Percentiles rank a stretch among this genome's conserved stretches.
phyloP scores from a whole-genome alignment of 1,140 invertebrate genomes.

The Papilio polytes region DNA sequence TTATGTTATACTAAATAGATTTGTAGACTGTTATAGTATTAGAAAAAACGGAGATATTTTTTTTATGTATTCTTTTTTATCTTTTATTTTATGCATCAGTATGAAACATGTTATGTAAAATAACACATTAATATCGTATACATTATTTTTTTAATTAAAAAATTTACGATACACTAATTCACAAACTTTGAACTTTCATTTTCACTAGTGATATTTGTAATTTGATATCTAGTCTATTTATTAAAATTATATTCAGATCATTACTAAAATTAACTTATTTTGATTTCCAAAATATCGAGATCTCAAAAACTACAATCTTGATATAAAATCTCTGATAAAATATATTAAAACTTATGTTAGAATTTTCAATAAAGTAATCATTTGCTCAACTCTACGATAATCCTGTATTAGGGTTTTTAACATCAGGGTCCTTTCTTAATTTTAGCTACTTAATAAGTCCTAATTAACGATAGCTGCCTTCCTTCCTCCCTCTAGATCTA shows the following conservation, averaged over 20 bases:
- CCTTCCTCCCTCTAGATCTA: too few species aligned
- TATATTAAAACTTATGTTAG: too few species aligned
- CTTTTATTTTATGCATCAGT: background rate
- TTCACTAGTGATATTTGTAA: slow-evolving; percentile 1
- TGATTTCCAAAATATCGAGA: background rate
- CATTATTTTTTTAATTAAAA: slow-evolving; percentile 2
- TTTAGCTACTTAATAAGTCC: too few species aligned
- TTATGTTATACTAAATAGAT: too few species aligned
- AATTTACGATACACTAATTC: background rate
- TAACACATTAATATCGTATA: slow-evolving; percentile 5
- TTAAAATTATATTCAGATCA: background rate
- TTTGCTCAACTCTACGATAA: too few species aligned
- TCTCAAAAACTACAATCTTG: background rate
- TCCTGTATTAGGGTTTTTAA: too few species aligned
- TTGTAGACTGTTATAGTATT: too few species aligned
- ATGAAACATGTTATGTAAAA: background rate
- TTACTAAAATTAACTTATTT: background rate
- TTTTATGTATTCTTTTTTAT: too few species aligned
- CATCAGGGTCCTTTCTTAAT: too few species aligned
- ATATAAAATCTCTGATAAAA: background rate
- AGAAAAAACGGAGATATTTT: too few species aligned
- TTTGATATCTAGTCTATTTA: background rate
- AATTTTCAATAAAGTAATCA: too few species aligned
- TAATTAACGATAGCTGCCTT: too few species aligned
- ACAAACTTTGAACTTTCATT: background rate